phyloP scores from a whole-genome alignment of 1,140 invertebrate species.

The Aphelinus atriplicis region DNA sequence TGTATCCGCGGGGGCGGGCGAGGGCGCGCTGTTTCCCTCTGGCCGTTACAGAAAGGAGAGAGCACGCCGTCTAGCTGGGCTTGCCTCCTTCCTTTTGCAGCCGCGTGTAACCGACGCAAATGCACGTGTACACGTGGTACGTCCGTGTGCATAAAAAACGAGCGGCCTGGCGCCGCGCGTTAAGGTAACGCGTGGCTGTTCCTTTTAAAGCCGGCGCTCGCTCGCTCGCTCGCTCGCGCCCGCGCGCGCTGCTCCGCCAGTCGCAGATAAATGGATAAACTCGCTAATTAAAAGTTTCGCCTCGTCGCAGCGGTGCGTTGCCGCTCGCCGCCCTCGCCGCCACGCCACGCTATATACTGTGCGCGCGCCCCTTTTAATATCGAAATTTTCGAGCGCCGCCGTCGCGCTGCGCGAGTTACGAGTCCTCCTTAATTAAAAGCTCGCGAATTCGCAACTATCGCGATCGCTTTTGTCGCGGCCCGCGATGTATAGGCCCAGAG shows the following conservation, averaged over 20 bases:
- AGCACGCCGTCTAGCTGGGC: too few relatives aligned
- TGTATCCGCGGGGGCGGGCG: constrained; percentile 6
- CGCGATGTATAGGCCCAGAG: too few relatives aligned
- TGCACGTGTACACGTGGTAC: neutral
- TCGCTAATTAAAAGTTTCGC: constrained; percentile 60
- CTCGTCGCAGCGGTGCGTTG: constrained; percentile 1
- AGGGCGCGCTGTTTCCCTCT: neutral
- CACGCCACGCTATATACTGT: too few relatives aligned
- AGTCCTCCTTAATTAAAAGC: neutral
- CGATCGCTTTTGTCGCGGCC: constrained; percentile 11
- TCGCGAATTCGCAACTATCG: neutral
- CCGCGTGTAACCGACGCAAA: neutral
- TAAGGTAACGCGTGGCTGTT: constrained; percentile 30
- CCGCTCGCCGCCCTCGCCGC: neutral
- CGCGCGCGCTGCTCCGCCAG: neutral
- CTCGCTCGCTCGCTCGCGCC: neutral
- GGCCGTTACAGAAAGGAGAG: neutral
- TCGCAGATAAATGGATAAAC: constrained; percentile 57
- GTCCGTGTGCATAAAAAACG: neutral
- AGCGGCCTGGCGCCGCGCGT: neutral
- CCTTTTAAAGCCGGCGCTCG: constrained; percentile 38
- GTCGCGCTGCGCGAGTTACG: neutral
- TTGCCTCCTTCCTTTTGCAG: too few relatives aligned
- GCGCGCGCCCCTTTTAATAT: constrained; percentile 10
- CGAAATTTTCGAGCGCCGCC: constrained; percentile 12